Conservation (phyloP, 2,113 vertebrate species). For the Scatophagus argus region DNA sequence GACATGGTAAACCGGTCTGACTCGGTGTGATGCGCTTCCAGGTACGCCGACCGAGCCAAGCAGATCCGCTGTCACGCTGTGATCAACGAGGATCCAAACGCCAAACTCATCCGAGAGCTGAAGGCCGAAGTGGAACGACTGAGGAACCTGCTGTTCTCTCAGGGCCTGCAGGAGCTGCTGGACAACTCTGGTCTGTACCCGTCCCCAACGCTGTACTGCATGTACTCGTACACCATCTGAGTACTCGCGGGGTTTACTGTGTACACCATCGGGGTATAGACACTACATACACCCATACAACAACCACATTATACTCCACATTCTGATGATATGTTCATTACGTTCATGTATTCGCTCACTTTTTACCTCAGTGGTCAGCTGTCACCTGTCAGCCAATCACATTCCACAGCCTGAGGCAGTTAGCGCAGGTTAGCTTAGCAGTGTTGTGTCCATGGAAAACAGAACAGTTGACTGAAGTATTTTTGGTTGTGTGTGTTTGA, state of each 20-base stretch:
- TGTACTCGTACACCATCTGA: too few species aligned
- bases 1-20: not conserved
- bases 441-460: not conserved
- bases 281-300: too few species aligned
- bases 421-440: not conserved
- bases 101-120: constrained; percentile 90
- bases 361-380: not conserved
- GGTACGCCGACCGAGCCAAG: constrained; percentile 91
- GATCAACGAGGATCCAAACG: constrained; percentile 93
- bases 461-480: not conserved
- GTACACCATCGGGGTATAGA: too few species aligned
- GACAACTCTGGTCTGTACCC: constrained; percentile 58
- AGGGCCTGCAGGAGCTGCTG: constrained; percentile 86
- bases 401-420: too few species aligned
- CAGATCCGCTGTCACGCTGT: constrained; percentile 92
- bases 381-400: not conserved
- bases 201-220: too few species aligned
- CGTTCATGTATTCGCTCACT: too few species aligned
- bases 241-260: too few species aligned
- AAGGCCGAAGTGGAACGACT: constrained; percentile 91
- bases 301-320: too few species aligned
- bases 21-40: constrained; percentile 46
- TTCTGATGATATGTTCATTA: too few species aligned
- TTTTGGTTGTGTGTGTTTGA: not conserved
- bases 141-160: constrained; percentile 86